These are phyloP conservation scores for Abscondita cerata DNA, from an alignment of 2,888 invertebrate genomes.

Conservation along the genomic window DNA sequence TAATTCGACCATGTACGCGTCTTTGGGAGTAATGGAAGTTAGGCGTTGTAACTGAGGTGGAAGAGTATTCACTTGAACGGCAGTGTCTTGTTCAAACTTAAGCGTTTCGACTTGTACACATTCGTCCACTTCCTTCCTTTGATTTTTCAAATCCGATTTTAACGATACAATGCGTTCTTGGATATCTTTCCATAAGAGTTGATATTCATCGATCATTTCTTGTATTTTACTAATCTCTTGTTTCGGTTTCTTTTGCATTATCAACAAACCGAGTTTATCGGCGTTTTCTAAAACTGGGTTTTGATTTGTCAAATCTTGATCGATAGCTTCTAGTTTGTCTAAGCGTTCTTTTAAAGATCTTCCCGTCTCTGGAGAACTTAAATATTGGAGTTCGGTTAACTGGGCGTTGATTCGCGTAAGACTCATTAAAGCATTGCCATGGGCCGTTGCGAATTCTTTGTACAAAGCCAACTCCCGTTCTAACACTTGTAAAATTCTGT, in stretches of 20 bases:
- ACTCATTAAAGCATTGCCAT: slow-evolving; percentile 73
- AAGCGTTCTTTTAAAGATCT: slow-evolving; percentile 56
- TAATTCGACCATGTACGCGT: slow-evolving; percentile 81
- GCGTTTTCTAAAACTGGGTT: slow-evolving; percentile 63
- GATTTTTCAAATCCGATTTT: slow-evolving; percentile 56
- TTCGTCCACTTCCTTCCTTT: slow-evolving; percentile 63
- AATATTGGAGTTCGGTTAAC: slow-evolving; percentile 72
- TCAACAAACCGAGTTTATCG: slow-evolving; percentile 66
- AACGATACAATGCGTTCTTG: slow-evolving; percentile 61
- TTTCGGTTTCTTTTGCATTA: slow-evolving; percentile 65
- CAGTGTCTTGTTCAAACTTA: slow-evolving; percentile 77
- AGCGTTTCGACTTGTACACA: slow-evolving; percentile 76
- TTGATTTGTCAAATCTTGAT: slow-evolving; percentile 64
- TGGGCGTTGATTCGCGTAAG: slow-evolving; percentile 76
- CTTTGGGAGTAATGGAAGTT: slow-evolving; percentile 79
- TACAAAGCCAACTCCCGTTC: slow-evolving; percentile 67
- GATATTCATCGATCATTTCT: slow-evolving; percentile 71
- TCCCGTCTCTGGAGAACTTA: slow-evolving; percentile 61
- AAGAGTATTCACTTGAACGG: slow-evolving; percentile 84
- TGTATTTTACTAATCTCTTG: slow-evolving; percentile 65
- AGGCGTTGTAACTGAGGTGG: slow-evolving; percentile 64
- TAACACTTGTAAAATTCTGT: slow-evolving; percentile 65
- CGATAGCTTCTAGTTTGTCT: slow-evolving; percentile 58
- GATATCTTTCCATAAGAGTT: slow-evolving; percentile 68
- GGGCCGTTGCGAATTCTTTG: slow-evolving; percentile 73